Evolutionary conservation across 2,888 invertebrate genomes (phyloP).

Genomic region (Drosophila leonis): DNA sequence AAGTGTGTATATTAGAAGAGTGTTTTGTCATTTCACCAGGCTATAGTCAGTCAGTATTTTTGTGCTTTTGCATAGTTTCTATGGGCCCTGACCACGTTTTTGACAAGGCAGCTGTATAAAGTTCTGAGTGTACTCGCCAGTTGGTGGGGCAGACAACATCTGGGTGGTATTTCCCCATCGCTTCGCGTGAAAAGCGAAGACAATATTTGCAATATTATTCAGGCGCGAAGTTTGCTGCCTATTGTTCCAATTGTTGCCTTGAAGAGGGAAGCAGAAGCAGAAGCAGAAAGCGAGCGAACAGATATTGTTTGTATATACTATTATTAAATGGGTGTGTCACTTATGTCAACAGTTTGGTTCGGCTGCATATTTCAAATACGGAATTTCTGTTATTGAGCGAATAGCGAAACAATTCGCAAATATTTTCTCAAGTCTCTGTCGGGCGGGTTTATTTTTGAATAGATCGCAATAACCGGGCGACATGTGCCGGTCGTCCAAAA

Average conservation of each 20-base stretch:
- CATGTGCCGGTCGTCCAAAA: constrained; percentile 22
- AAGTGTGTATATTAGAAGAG: not conserved
- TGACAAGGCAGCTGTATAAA: constrained; percentile 43
- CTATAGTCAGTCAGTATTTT: not conserved
- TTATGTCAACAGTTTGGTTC: constrained; percentile 49
- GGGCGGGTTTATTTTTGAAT: constrained; percentile 33
- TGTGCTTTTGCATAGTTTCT: not conserved
- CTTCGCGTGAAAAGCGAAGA: constrained; percentile 14
- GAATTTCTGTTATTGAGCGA: constrained; percentile 62
- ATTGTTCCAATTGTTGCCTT: constrained; percentile 14
- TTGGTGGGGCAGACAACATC: constrained; percentile 20
- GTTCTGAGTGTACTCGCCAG: not conserved
- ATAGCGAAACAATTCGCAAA: constrained; percentile 40
- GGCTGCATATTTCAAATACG: constrained; percentile 43
- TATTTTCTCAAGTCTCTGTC: constrained; percentile 46
- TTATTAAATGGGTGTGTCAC: constrained; percentile 56
- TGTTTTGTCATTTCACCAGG: not conserved
- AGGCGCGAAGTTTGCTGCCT: constrained; percentile 31
- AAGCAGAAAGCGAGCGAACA: constrained; percentile 2
- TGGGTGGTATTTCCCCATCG: constrained; percentile 49
- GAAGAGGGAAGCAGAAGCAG: not conserved
- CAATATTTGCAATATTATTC: constrained; percentile 65
- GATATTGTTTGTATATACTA: constrained; percentile 5
- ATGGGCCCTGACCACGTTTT: constrained; percentile 14
- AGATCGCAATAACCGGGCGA: constrained; percentile 19